Evolutionary conservation across 1,140 invertebrate genomes (phyloP).

Genomic region (Rhopalosiphum padi): DNA sequence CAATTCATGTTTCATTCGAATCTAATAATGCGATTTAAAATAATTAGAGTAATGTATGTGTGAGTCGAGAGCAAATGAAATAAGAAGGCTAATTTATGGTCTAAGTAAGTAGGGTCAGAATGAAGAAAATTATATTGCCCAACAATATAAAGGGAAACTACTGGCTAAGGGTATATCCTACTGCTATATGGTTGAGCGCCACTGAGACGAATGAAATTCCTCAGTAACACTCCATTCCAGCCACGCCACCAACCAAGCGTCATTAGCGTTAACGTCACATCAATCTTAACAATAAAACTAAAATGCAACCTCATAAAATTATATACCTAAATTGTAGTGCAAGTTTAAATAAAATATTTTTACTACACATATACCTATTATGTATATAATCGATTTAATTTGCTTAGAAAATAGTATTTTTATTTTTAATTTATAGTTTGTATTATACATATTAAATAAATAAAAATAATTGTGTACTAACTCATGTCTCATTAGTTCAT

Average conservation of each 20-base stretch:
- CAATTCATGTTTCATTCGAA: background rate
- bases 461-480: background rate
- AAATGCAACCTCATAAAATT: background rate
- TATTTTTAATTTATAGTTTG: background rate
- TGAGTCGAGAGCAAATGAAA: background rate
- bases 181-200: slow-evolving; percentile 20
- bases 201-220: slow-evolving; percentile 41
- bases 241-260: slow-evolving; percentile 25
- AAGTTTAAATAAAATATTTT: background rate
- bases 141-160: slow-evolving; percentile 20
- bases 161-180: slow-evolving; percentile 21
- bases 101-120: slow-evolving; percentile 35
- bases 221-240: slow-evolving; percentile 24
- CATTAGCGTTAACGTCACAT: slow-evolving; percentile 48
- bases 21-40: background rate
- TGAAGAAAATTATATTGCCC: slow-evolving; percentile 45
- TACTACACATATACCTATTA: background rate
- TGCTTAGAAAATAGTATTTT: background rate
- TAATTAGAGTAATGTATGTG: background rate
- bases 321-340: background rate
- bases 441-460: background rate
- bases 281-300: slow-evolving; percentile 6
- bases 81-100: slow-evolving; percentile 39
- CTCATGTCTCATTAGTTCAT: too few species aligned
- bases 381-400: background rate